Conservation (phyloP, 2,113 vertebrate genomes). For the Ctenodactylus gundi region DNA sequence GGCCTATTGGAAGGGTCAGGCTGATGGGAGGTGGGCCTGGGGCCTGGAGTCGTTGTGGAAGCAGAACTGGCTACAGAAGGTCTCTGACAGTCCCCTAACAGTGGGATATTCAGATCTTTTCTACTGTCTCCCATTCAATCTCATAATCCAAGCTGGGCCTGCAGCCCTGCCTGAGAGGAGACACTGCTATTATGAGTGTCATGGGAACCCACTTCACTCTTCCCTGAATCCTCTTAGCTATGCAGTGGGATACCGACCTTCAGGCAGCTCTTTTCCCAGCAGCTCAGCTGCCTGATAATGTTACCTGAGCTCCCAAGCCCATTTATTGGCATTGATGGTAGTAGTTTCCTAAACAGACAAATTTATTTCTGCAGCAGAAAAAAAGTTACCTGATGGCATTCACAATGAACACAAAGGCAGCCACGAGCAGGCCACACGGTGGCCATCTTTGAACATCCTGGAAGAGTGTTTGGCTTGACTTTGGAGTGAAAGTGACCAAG, state of each 20-base stretch:
- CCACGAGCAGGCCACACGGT: background rate
- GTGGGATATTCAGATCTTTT: background rate
- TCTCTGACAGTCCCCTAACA: background rate
- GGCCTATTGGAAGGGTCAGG: background rate
- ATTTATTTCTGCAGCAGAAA: slow-evolving; percentile 1
- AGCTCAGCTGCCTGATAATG: slow-evolving; percentile 2
- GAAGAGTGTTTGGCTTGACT: slow-evolving; percentile 33
- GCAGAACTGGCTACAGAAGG: background rate
- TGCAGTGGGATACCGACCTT: background rate
- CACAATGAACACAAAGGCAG: background rate
- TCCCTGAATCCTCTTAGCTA: background rate
- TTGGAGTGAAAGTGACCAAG: slow-evolving; percentile 34
- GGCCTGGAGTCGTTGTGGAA: background rate
- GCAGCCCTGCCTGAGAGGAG: background rate
- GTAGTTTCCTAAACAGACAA: slow-evolving; percentile 12
- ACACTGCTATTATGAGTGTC: background rate
- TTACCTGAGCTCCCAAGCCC: background rate
- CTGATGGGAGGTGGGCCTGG: background rate
- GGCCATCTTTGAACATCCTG: slow-evolving; percentile 26
- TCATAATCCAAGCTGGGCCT: background rate
- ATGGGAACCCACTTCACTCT: background rate
- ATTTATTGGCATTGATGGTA: slow-evolving; percentile 1
- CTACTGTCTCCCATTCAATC: background rate
- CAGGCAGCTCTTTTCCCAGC: background rate
- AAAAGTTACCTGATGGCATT: background rate